Evolutionary conservation across 2,113 vertebrate genomes (phyloP).

Genomic region (Passer domesticus): DNA sequence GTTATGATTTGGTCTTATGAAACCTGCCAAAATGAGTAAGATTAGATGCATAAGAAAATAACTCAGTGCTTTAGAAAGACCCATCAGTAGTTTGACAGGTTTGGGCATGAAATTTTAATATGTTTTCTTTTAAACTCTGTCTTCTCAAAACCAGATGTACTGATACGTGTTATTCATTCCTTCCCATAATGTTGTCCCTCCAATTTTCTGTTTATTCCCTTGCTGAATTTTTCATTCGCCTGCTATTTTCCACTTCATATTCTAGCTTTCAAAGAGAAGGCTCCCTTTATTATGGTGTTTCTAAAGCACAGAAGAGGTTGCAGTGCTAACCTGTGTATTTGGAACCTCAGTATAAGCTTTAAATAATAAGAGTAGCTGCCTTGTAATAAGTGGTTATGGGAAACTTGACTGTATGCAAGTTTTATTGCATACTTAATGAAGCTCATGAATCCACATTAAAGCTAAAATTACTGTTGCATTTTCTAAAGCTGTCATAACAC

Average conservation of each 20-base stretch:
- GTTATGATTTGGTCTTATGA: slow-evolving; percentile 19
- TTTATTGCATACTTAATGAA: slow-evolving; percentile 43
- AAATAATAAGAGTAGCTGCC: not conserved
- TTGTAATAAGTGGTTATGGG: slow-evolving; percentile 6
- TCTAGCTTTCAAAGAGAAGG: slow-evolving; percentile 9
- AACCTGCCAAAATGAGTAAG: slow-evolving; percentile 17
- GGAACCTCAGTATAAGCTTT: not conserved
- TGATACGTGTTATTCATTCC: not conserved
- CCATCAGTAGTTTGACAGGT: slow-evolving; percentile 7
- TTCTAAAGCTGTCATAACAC: slow-evolving; percentile 53
- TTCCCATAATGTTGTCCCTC: not conserved
- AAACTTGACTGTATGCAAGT: slow-evolving; percentile 8
- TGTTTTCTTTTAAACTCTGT: slow-evolving; percentile 35
- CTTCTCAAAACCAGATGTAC: slow-evolving; percentile 20
- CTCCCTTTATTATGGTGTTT: not conserved
- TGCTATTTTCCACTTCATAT: slow-evolving; percentile 9
- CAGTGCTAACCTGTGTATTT: not conserved
- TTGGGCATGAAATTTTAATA: slow-evolving; percentile 60
- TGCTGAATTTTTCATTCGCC: slow-evolving; percentile 28
- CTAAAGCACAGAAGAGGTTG: not conserved
- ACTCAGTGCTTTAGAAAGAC: slow-evolving; percentile 17
- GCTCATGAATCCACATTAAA: slow-evolving; percentile 41
- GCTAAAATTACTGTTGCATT: slow-evolving; percentile 48
- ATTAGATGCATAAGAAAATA: slow-evolving; percentile 45
- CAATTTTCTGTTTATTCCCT: slow-evolving; percentile 4